Conservation (phyloP, 2,888 invertebrate genomes). For the Chymomyza caudatula region DNA sequence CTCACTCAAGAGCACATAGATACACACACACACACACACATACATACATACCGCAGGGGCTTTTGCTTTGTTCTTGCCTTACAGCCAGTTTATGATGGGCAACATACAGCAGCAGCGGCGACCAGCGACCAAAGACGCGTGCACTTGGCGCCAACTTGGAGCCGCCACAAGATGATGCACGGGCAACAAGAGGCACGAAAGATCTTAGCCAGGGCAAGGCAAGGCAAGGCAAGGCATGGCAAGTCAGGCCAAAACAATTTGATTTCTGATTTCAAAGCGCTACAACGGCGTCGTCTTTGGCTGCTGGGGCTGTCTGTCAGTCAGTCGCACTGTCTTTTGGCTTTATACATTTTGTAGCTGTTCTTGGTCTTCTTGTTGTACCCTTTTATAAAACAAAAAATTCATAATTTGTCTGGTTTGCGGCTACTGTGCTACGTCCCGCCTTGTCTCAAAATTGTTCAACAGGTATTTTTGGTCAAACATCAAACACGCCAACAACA, state of each 20-base stretch:
- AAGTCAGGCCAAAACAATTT: constrained; percentile 16
- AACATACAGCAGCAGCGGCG: background rate
- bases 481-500: too few species aligned
- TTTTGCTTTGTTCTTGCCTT: constrained; percentile 1
- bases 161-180: constrained; percentile 30
- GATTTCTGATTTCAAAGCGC: constrained; percentile 28
- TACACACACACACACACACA: constrained; percentile 16
- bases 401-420: constrained; percentile 51
- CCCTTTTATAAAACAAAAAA: constrained; percentile 16
- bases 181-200: constrained; percentile 19
- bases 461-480: constrained; percentile 28
- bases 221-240: constrained; percentile 17
- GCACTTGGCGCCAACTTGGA: constrained; percentile 50
- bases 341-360: background rate
- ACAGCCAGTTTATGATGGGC: constrained; percentile 9
- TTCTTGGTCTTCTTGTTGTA: background rate
- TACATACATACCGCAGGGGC: background rate
- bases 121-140: constrained; percentile 26
- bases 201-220: background rate
- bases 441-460: background rate
- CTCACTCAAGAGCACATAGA: background rate
- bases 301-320: background rate
- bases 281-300: background rate
- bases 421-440: constrained; percentile 53
- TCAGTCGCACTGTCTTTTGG: background rate